phyloP scores from a whole-genome alignment of 2,888 invertebrate genomes.

The Apantesis nais region DNA sequence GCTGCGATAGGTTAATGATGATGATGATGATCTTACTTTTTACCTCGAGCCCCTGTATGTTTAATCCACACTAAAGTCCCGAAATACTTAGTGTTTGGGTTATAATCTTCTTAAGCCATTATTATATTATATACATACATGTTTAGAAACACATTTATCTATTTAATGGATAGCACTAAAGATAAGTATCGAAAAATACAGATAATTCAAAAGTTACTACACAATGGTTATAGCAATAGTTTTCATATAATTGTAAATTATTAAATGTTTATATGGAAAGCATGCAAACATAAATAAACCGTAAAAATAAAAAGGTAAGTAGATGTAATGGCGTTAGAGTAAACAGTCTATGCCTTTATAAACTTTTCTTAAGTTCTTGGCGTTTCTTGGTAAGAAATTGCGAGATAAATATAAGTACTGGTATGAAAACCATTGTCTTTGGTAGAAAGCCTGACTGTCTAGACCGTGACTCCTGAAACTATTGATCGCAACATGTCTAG shows the following conservation, averaged over 20 bases:
- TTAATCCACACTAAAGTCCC: too few species aligned
- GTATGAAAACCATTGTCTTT: neutral
- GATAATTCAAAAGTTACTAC: too few species aligned
- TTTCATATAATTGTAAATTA: neutral
- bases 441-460: neutral
- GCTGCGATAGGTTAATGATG: too few species aligned
- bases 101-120: too few species aligned
- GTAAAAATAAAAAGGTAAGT: neutral
- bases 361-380: neutral
- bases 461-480: conserved; percentile 3
- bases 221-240: too few species aligned
- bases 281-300: neutral
- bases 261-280: neutral
- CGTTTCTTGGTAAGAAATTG: neutral
- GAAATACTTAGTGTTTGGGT: too few species aligned
- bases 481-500: conserved; percentile 35
- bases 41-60: too few species aligned
- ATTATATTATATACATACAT: too few species aligned
- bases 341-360: neutral
- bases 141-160: too few species aligned
- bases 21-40: too few species aligned
- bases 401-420: neutral
- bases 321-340: neutral
- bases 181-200: too few species aligned
- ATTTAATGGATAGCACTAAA: too few species aligned